Evolutionary conservation across 2,888 invertebrate genomes (phyloP), one percentile per base, ranked within the genome.

Genomic region (Ametastegia equiseti): DNA sequence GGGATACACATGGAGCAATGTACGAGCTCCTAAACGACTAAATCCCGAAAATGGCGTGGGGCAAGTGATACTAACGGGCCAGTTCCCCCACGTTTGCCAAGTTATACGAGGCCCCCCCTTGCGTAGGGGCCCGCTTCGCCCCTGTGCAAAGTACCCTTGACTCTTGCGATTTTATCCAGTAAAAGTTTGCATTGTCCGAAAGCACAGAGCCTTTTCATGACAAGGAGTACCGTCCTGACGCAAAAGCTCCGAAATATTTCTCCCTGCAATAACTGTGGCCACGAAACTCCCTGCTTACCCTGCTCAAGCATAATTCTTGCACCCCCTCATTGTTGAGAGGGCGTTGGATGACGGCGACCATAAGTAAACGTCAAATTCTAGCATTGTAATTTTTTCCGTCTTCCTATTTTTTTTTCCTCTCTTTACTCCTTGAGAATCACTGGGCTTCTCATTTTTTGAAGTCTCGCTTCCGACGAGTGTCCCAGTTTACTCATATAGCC

Each of bases 21-120:
- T 57, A 80, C 73, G 81, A 36, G 33, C 23, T 63, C 50, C 57
- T 69, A 80, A 80, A 80, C 54, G 80, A 57, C 50, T 30, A 75
- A 81, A 63, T 81, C 75, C 73, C 19, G 30, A 63, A 81, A 81
- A 81, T 60, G 75, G 54, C 75, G 45, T 39, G 2, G 69, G 36
- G 33, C 71, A 73, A 80, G 81, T 60, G 33, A 47, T 65, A 45
- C 42, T 77, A 30, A 77, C 47, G 81, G 33, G 60, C 78, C 60
- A n/a, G n/a, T n/a, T n/a, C 60, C 54, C 78, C 15, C 6, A 54
- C 50, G 54, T 75, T 45, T 27, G 45, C 45, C 33, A 71, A 47
- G 45, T 47, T 47, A 47, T 36, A 45, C 23, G n/a, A n/a, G n/a
- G 23, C 27, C 6, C 47, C 45, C 27, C 45, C 47, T 71, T 47